Evolutionary conservation across 2,888 invertebrate genomes (phyloP), one percentile per base, ranked within the genome.

Genomic region (Leptogaster cylindrica): DNA sequence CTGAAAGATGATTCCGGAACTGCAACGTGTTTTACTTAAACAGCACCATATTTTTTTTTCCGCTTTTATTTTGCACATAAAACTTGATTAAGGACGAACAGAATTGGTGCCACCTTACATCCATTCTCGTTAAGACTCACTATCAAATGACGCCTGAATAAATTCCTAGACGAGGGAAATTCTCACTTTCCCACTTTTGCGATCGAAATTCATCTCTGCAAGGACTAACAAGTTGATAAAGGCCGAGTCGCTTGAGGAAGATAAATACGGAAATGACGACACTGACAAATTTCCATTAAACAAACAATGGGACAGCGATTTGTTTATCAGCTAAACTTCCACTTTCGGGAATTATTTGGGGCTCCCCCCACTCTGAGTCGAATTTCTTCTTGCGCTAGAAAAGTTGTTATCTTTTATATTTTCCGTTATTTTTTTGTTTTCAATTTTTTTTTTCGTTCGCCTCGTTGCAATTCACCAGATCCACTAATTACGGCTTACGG

Each of bases 231-330:
- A 46, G 46, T 46, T 46, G 46, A 46, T 46, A 20, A 46, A 46
- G 46, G 20, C 46, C 5, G 20, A 18, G 46, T 46, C 46, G 20
- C 46, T 18, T 12, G 3, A 46, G 20, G 6, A 36, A 46, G 46
- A 46, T 18, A 46, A 46, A 20, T 46, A 46, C 46, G 18, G 46
- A 46, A 46, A 46, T 46, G 46, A 46, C 46, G 46, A 46, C 46
- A 46, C 46, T 18, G 46, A 46, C 46, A 46, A 46, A 46, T 46
- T 16, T 20, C 20, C 46, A 46, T 46, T 46, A 46, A 46, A n/a
- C 20, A 16, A 46, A 46, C 46, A 46, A 46, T 20, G 18, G 46
- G 20, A 18, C 18, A 36, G 46, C 5, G 20, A 46, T 46, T 46
- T 46, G 46, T 46, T 46, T 46, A 46, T 46, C 20, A 46, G 46